These are phyloP conservation scores for Carassius gibelio DNA, from an alignment of 2,113 vertebrate genomes.

Conservation along the genomic window DNA sequence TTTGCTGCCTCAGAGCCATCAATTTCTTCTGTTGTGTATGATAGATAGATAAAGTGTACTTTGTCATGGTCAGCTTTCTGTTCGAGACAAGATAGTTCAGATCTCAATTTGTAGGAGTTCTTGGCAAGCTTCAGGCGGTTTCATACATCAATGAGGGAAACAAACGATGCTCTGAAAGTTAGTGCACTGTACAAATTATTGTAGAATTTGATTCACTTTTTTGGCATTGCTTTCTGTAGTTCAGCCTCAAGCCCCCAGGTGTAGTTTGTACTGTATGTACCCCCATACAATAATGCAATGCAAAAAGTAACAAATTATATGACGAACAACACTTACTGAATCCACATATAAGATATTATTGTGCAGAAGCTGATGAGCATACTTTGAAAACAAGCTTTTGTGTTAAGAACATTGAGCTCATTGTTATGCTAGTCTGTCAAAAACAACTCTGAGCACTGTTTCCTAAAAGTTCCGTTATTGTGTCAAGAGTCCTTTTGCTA, in stretches of 20 bases:
- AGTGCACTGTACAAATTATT: background rate
- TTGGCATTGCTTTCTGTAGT: conserved; percentile 47
- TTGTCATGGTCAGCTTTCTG: background rate
- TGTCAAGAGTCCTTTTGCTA: conserved; percentile 54
- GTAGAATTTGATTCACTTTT: background rate
- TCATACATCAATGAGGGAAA: background rate
- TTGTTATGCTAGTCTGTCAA: conserved; percentile 44
- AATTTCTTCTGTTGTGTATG: background rate
- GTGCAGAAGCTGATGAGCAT: conserved; percentile 5
- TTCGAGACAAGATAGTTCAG: background rate
- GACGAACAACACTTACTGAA: background rate
- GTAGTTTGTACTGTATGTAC: background rate
- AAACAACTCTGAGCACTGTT: conserved; percentile 47
- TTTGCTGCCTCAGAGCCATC: background rate
- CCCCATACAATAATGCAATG: background rate
- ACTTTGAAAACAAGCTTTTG: conserved; percentile 55
- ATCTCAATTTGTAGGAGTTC: background rate
- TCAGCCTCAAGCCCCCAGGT: background rate
- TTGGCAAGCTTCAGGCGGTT: background rate
- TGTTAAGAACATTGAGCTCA: conserved; percentile 50
- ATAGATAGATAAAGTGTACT: conserved; percentile 3
- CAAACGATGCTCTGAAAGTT: conserved; percentile 2
- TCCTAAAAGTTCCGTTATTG: conserved; percentile 53
- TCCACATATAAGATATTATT: conserved; percentile 60
- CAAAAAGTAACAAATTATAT: background rate